Evolutionary conservation across 2,113 vertebrate species (phyloP).

Genomic region (human (Homo sapiens)): DNA sequence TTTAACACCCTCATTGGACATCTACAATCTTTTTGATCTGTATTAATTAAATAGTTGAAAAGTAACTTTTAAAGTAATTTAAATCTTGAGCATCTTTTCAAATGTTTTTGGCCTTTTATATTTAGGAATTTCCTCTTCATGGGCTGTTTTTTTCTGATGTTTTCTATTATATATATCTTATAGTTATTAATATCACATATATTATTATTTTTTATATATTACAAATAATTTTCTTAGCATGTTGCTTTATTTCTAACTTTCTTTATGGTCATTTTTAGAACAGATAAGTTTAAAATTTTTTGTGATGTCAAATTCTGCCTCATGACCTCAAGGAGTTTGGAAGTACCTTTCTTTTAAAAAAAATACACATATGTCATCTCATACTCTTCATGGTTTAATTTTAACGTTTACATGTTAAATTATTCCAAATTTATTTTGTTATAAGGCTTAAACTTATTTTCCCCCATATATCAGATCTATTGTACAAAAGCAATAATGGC

Average conservation of each 20-base stretch:
- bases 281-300: conserved; percentile 1
- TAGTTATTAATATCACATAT: neutral
- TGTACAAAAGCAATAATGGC: neutral
- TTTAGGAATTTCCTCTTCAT: conserved; percentile 9
- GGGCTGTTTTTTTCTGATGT: neutral
- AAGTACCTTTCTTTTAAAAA: neutral
- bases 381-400: neutral
- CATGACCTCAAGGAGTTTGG: neutral
- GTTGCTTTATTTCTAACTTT: conserved; percentile 6
- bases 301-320: neutral
- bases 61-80: conserved; percentile 2
- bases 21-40: neutral
- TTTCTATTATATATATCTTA: neutral
- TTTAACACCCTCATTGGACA: neutral
- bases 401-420: conserved; percentile 1
- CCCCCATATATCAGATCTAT: neutral
- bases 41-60: conserved; percentile 5
- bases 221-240: neutral
- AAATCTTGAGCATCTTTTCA: neutral
- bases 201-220: neutral
- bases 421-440: neutral
- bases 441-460: conserved; percentile 6
- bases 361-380: neutral
- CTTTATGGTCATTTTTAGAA: conserved; percentile 28
- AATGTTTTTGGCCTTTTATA: neutral